Evolutionary conservation across 1,140 invertebrate species (phyloP), one percentile per base, ranked within the genome.

Genomic region (Chelonus insularis): DNA sequence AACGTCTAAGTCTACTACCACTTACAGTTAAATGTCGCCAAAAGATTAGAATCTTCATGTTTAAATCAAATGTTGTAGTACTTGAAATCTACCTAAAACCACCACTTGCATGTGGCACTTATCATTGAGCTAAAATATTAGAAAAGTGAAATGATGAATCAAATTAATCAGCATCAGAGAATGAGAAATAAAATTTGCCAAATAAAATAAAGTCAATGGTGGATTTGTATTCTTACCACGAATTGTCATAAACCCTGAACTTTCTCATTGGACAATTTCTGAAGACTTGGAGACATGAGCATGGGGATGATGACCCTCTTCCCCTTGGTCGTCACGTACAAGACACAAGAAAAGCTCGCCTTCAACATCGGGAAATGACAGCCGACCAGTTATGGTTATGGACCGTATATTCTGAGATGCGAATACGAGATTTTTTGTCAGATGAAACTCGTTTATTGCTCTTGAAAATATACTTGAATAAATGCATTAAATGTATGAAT

Each of bases 181-280:
- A 16, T 16, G 23, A 16, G 16, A 11, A 34, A 7, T 23, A 25
- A 51, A 51, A 34, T 51, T 32, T 34, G 8, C 11, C 25, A 29
- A 29, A 7, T 29, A 6, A 16, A 51, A 34, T 51, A 16, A 51
- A 34, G 11, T 32, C 29, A 23, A 12, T 14, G 12, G 16, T 18
- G 29, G 23, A 51, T 51, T 51, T 16, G 48, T 51, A 34, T 51
- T 51, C 48, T 14, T 6, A 14, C 48, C 29, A 16, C 48, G 48
- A 51, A 25, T 51, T 29, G 34, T 52, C 48, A 29, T 52, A 60
- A 60, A 60, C 34, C 36, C 37, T 8, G 34, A 60, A 52, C 48
- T 60, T 60, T 60, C 36, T 60, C 48, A 60, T 60, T 52, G 48
- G 58, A 43, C 36, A 60, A 39, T 43, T 39, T 37, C 2, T 20